Conservation (phyloP, 2,888 invertebrate genomes). For the Lasioglossum villosulum region DNA sequence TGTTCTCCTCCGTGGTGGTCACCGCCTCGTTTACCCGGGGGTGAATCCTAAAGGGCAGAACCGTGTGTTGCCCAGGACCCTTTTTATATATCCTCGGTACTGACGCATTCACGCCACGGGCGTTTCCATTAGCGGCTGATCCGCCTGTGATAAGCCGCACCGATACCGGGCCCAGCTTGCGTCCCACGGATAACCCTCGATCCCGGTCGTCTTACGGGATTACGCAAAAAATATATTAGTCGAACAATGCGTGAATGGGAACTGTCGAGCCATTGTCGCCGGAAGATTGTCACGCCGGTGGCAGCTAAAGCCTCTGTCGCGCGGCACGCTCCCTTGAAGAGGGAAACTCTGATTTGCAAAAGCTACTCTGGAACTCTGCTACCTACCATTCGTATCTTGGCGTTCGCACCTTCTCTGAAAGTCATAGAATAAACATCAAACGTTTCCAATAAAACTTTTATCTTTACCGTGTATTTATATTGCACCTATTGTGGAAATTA, state of each 20-base stretch:
- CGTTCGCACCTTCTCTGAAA: not conserved
- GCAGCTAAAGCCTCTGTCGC: not conserved
- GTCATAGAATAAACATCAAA: not conserved
- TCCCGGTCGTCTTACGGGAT: slow-evolving; percentile 59
- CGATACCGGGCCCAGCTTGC: slow-evolving; percentile 69
- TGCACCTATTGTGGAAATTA: not conserved
- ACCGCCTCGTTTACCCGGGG: slow-evolving; percentile 26
- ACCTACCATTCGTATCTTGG: not conserved
- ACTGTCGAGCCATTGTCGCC: not conserved
- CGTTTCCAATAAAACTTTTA: not conserved
- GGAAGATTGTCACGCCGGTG: not conserved
- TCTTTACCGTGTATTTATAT: not conserved
- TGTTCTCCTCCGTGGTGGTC: slow-evolving; percentile 52
- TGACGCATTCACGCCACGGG: slow-evolving; percentile 65
- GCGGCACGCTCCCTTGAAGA: not conserved
- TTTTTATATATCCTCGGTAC: slow-evolving; percentile 69
- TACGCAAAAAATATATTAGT: slow-evolving; percentile 76
- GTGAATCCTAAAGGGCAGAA: slow-evolving; percentile 7
- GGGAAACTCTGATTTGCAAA: slow-evolving; percentile 24
- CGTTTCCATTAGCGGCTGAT: slow-evolving; percentile 79
- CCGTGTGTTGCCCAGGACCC: slow-evolving; percentile 55
- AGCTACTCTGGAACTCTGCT: slow-evolving; percentile 1
- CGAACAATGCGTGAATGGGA: slow-evolving; percentile 61
- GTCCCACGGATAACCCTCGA: slow-evolving; percentile 20
- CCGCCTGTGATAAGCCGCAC: slow-evolving; percentile 77